phyloP scores from a whole-genome alignment of 2,113 vertebrate genomes.

The Microcebus tavaratra region DNA sequence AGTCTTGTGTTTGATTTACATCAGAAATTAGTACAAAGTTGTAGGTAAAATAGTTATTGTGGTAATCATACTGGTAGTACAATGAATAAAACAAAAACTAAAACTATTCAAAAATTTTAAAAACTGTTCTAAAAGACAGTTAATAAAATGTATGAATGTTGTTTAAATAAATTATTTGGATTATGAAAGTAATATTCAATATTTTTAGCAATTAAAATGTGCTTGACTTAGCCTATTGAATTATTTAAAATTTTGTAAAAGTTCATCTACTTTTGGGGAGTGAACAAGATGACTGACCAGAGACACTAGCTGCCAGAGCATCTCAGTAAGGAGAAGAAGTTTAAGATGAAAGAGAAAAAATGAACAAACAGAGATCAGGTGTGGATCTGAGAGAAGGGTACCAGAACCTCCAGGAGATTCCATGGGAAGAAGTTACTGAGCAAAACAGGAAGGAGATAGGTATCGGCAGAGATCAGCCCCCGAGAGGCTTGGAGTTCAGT shows the following conservation, averaged over 20 bases:
- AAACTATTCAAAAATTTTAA: not conserved
- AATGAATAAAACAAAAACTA: not conserved
- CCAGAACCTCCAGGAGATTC: no score
- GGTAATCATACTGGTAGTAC: not conserved
- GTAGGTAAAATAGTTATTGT: not conserved
- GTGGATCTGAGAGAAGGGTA: no score
- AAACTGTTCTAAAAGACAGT: not conserved
- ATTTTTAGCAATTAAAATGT: not conserved
- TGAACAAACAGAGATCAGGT: no score
- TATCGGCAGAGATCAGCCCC: no score
- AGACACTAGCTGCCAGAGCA: no score
- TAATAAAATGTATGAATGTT: not conserved
- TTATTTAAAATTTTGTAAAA: not conserved
- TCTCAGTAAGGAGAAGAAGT: no score
- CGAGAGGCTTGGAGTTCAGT: no score
- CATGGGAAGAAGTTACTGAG: no score
- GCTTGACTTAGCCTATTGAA: not conserved
- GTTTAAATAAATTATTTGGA: not conserved
- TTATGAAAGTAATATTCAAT: not conserved
- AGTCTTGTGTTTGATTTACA: not conserved
- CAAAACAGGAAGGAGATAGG: no score
- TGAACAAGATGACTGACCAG: no score
- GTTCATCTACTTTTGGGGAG: no score
- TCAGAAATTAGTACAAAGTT: not conserved
- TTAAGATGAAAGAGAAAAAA: no score